Evolutionary conservation across 2,113 vertebrate species (phyloP), one percentile per base, ranked within the genome.

Genomic region (Nesoenas mayeri): DNA sequence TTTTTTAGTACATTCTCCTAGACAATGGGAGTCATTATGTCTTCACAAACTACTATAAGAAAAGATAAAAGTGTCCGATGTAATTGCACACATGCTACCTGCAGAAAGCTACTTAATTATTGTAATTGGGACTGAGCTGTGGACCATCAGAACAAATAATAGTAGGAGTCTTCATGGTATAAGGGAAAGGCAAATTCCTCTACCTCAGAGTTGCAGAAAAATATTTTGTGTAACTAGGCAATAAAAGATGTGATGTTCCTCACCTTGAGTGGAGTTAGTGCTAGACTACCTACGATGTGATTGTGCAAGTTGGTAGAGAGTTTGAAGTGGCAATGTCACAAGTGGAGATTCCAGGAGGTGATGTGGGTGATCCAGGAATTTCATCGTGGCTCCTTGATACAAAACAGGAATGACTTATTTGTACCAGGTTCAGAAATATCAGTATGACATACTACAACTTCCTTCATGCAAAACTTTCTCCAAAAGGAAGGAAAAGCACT

Each of bases 351-450:
- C 40, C 2, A 4, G 13, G 29, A 69, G 3, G 18, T 47, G 15
- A 2, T 61, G 15, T 38, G 40, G 5, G 5, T 38, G 1, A 7
- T 62, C 32, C 22, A 53, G 12, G 65, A 83, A 79, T 69, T 50
- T 78, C 1, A 1, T 36, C 14, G 9, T 11, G 5, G 2, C 11
- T 64, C 14, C 17, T 17, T 84, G n/a, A 5, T 26, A 12, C 24
- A 57, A 75, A 85, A 36, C 15, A 77, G 7, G 6, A 86, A 58
- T 70, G 11, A 8, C 0, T 61, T 44, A 5, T 16, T 73, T 21
- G 21, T 86, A 53, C 31, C 5, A 32, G 28, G 11, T 80, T 83
- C 40, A 77, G 62, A 69, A 88, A 79, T 2, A 77, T 3, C 2
- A 6, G n/a, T 61, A 10, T 61, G 6, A 84, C 16, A 47, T 36